Conservation (phyloP, 1,140 invertebrate genomes). For the Drosophila lowei region DNA sequence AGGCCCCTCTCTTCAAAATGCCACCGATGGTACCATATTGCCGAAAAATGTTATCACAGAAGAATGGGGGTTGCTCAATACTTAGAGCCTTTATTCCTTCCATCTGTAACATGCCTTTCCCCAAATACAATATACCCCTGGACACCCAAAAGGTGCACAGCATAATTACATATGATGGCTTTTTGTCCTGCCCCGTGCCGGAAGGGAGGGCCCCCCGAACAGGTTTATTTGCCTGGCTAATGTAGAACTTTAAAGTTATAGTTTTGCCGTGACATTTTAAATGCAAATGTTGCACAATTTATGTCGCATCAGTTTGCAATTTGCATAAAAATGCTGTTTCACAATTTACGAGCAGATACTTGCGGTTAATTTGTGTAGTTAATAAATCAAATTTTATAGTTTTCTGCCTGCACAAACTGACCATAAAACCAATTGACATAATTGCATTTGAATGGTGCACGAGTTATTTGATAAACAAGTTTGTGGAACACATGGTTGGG, state of each 20-base stretch:
- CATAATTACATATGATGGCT: constrained; percentile 26
- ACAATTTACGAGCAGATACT: constrained; percentile 30
- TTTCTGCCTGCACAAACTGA: constrained; percentile 20
- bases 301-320: constrained; percentile 45
- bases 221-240: constrained; percentile 34
- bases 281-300: constrained; percentile 61
- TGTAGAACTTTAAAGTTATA: constrained; percentile 59
- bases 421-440: constrained; percentile 54
- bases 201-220: not conserved
- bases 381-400: constrained; percentile 67
- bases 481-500: not conserved
- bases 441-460: constrained; percentile 44
- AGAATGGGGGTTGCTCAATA: no score
- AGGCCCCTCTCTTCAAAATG: no score
- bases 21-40: no score
- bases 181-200: constrained; percentile 24
- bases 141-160: no score
- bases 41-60: no score
- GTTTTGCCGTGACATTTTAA: constrained; percentile 53
- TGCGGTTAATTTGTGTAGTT: constrained; percentile 66
- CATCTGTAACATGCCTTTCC: no score
- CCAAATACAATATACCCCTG: no score
- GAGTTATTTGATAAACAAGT: no score
- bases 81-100: no score
- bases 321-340: constrained; percentile 26